phyloP scores from a whole-genome alignment of 1,140 invertebrate genomes.

The Pseudoatta argentina region DNA sequence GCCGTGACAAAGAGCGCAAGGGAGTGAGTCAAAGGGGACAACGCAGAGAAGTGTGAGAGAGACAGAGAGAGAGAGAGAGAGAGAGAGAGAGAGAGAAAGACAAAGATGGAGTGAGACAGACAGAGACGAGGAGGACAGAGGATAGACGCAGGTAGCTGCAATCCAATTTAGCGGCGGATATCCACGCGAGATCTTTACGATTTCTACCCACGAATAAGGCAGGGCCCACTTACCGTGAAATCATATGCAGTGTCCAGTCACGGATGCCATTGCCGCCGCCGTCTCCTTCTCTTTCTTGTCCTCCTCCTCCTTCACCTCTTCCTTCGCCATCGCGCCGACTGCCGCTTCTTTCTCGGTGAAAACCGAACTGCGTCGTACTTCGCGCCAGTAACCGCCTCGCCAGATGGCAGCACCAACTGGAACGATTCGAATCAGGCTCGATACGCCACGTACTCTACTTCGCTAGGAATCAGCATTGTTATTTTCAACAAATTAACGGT shows the following conservation, averaged over 20 bases:
- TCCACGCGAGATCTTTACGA: constrained; percentile 87
- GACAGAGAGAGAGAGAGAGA: constrained; percentile 27
- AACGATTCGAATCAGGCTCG: constrained; percentile 48
- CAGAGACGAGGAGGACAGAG: constrained; percentile 47
- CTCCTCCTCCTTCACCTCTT: not conserved
- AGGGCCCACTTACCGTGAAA: constrained; percentile 84
- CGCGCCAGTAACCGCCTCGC: constrained; percentile 64
- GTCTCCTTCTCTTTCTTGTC: constrained; percentile 38
- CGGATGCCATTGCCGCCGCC: constrained; percentile 84
- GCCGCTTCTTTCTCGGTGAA: constrained; percentile 79
- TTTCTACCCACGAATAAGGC: constrained; percentile 87
- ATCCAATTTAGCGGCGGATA: constrained; percentile 87
- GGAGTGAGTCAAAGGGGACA: constrained; percentile 20
- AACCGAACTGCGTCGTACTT: constrained; percentile 68
- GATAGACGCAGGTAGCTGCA: constrained; percentile 81
- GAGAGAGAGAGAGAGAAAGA: constrained; percentile 23
- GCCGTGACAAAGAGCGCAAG: constrained; percentile 41
- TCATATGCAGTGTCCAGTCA: constrained; percentile 87
- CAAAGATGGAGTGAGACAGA: constrained; percentile 33
- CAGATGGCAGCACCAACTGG: constrained; percentile 80
- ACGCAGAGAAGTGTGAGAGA: not conserved
- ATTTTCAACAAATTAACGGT: not conserved
- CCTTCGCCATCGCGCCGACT: constrained; percentile 61
- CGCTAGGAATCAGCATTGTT: not conserved
- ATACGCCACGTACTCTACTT: not conserved